Evolutionary conservation across 2,888 invertebrate species (phyloP).

Genomic region (Subacronicta megacephala): DNA sequence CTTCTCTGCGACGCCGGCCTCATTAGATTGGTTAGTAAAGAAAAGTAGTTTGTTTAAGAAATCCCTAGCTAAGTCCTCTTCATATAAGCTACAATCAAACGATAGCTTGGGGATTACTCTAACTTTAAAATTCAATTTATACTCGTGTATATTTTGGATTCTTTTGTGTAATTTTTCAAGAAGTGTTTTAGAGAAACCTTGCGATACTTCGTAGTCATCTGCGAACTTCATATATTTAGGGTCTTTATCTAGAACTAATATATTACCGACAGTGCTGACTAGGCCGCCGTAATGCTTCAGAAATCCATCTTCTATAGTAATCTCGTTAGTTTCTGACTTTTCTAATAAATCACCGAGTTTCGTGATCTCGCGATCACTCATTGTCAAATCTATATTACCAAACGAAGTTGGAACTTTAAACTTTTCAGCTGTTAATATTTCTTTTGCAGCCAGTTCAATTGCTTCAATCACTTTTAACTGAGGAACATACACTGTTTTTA

Average conservation of each 20-base stretch:
- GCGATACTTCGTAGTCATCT: too few relatives aligned
- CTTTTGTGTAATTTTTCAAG: not conserved
- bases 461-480: not conserved
- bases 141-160: not conserved
- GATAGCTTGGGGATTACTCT: not conserved
- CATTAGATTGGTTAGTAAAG: not conserved
- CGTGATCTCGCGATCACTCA: not conserved
- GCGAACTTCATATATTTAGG: not conserved
- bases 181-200: not conserved
- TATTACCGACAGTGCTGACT: not conserved
- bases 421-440: constrained; percentile 1
- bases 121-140: constrained; percentile 7
- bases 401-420: constrained; percentile 20
- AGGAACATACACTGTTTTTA: not conserved
- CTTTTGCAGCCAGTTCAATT: constrained; percentile 1
- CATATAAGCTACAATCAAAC: not conserved
- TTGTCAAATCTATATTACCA: constrained; percentile 13
- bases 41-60: not conserved
- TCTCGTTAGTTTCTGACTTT: not conserved
- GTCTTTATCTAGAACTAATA: not conserved
- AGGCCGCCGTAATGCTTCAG: not conserved
- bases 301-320: not conserved
- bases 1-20: not conserved
- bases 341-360: not conserved
- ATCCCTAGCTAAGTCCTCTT: not conserved